phyloP scores from a whole-genome alignment of 2,113 vertebrate genomes.

The Cyanistes caeruleus region DNA sequence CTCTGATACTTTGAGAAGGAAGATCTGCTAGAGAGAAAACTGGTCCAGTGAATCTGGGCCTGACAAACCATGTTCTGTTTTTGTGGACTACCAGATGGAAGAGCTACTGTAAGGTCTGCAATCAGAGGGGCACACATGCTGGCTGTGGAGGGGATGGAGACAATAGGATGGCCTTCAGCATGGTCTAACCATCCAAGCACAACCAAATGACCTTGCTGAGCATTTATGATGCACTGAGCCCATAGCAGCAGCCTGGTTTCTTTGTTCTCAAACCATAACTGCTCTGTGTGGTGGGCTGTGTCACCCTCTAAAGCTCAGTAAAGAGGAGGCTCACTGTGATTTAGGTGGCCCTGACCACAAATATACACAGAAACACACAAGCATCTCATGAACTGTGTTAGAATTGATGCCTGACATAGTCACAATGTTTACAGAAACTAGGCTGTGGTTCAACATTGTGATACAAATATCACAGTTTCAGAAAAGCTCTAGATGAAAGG shows the following conservation, averaged over 20 bases:
- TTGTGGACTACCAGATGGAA: not conserved
- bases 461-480: not conserved
- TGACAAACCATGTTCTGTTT: not conserved
- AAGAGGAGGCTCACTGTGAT: not conserved
- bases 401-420: not conserved
- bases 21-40: not conserved
- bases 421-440: not conserved
- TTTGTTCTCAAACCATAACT: not conserved
- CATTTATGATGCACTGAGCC: not conserved
- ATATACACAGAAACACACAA: not conserved
- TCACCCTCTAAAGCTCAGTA: not conserved
- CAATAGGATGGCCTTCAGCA: not conserved
- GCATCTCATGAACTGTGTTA: not conserved
- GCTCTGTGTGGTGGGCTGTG: not conserved
- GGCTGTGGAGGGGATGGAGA: not conserved
- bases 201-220: not conserved
- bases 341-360: not conserved
- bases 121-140: not conserved
- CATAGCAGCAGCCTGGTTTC: not conserved
- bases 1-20: not conserved
- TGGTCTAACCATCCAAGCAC: not conserved
- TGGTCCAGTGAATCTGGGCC: not conserved
- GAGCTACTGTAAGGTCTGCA: not conserved
- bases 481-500: not conserved
- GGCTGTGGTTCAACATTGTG: not conserved